A percentile compares a stretch with the other conserved stretches of the same genome.
Conservation (phyloP, 2,797 vertebrate genomes). For the Gambelia wislizenii region DNA sequence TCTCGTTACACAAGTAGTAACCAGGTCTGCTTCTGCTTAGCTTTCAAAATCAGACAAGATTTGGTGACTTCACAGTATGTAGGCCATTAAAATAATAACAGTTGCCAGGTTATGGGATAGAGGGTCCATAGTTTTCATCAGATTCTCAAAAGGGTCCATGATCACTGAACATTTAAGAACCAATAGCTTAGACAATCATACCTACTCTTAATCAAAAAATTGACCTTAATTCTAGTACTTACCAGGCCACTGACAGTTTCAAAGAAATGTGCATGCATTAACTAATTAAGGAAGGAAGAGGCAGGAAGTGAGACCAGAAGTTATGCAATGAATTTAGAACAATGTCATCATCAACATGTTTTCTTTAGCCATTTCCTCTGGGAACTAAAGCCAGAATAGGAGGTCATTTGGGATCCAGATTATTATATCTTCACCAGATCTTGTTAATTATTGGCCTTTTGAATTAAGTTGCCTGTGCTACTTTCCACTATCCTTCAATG, state of each 20-base stretch:
- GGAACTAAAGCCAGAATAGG: not conserved
- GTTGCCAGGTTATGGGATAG: too few species aligned
- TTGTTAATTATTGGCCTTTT: not conserved
- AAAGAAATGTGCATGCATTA: not conserved
- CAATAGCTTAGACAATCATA: not conserved
- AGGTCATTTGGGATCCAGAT: not conserved
- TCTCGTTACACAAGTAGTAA: too few species aligned
- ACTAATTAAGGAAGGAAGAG: not conserved
- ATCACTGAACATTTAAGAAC: too few species aligned
- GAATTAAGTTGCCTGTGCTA: not conserved
- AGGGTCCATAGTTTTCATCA: too few species aligned
- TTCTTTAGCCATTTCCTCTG: not conserved
- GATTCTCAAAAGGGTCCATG: too few species aligned
- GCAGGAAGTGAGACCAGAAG: not conserved
- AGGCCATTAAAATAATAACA: too few species aligned
- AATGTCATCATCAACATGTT: not conserved
- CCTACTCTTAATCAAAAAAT: not conserved
- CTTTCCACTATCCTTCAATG: not conserved
- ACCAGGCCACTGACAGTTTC: not conserved
- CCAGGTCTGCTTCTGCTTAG: too few species aligned
- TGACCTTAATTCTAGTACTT: not conserved
- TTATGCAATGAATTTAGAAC: conserved; percentile 7
- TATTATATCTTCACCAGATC: not conserved
- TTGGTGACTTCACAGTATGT: too few species aligned
- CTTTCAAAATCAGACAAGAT: too few species aligned